These are phyloP conservation scores for Dichetophora obliterata DNA, from an alignment of 2,888 invertebrate genomes.

Conservation along the genomic window DNA sequence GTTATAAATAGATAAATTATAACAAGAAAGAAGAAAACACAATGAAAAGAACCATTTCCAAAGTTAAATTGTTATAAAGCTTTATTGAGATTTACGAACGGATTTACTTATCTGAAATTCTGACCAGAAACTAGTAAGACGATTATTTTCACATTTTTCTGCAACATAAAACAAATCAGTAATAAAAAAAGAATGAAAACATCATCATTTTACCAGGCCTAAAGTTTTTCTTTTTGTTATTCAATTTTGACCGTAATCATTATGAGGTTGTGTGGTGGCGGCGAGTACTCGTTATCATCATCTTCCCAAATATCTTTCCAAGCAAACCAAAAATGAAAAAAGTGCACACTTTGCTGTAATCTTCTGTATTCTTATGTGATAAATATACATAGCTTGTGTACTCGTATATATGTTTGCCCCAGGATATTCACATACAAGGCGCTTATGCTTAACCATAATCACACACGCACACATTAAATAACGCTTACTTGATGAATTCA, in stretches of 20 bases:
- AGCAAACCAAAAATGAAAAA: neutral
- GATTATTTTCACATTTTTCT: slow-evolving; percentile 9
- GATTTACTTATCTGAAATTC: neutral
- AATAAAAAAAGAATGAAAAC: slow-evolving; percentile 14
- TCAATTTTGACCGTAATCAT: neutral
- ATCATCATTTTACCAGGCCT: neutral
- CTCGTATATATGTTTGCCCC: neutral
- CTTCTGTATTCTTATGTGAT: neutral
- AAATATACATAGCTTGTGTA: neutral
- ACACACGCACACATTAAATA: too few species aligned
- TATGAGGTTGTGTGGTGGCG: too few species aligned
- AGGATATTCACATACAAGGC: neutral
- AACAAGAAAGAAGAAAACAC: too few species aligned
- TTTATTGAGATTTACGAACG: neutral
- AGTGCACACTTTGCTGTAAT: neutral
- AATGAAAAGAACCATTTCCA: too few species aligned
- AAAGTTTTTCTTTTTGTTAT: neutral
- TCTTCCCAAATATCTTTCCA: neutral
- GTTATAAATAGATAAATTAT: too few species aligned
- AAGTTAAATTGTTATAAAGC: too few species aligned
- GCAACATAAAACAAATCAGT: slow-evolving; percentile 21
- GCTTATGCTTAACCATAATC: too few species aligned
- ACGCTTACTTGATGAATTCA: neutral
- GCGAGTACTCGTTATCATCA: neutral
- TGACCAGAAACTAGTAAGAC: neutral